These are phyloP conservation scores for Copidosoma aretas DNA, from an alignment of 2,888 invertebrate species.

Conservation along the genomic window DNA sequence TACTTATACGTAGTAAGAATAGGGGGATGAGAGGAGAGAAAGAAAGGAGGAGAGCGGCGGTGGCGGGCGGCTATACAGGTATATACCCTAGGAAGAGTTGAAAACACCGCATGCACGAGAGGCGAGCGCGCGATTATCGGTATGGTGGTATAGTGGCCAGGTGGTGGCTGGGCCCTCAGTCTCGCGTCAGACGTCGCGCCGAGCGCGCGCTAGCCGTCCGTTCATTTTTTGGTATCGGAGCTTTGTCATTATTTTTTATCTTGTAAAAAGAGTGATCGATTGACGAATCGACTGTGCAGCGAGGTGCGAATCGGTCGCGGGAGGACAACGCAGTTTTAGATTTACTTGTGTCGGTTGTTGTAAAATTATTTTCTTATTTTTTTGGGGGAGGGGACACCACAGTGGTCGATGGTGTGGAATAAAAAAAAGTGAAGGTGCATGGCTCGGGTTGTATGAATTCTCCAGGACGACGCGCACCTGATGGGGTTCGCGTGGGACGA, in stretches of 20 bases:
- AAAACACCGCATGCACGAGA: not conserved
- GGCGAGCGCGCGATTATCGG: conserved; percentile 1
- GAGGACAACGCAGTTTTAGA: no score
- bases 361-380: not conserved
- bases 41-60: not conserved
- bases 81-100: conserved; percentile 26
- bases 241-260: not conserved
- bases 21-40: conserved; percentile 2
- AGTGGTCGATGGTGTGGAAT: conserved; percentile 7
- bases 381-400: not conserved
- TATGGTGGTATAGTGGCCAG: conserved; percentile 9
- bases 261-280: not conserved
- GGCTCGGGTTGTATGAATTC: conserved; percentile 51
- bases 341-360: not conserved
- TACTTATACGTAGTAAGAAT: not conserved
- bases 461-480: conserved; percentile 49
- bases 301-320: no score
- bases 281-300: not conserved
- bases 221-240: no score
- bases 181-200: conserved; percentile 16
- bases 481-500: conserved; percentile 59
- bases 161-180: conserved; percentile 19
- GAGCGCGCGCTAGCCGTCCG: conserved; percentile 20
- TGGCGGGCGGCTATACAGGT: not conserved
- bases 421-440: not conserved